These are phyloP conservation scores for Phoxinus dragarum DNA, from an alignment of 2,797 vertebrate species.

Conservation along the genomic window DNA sequence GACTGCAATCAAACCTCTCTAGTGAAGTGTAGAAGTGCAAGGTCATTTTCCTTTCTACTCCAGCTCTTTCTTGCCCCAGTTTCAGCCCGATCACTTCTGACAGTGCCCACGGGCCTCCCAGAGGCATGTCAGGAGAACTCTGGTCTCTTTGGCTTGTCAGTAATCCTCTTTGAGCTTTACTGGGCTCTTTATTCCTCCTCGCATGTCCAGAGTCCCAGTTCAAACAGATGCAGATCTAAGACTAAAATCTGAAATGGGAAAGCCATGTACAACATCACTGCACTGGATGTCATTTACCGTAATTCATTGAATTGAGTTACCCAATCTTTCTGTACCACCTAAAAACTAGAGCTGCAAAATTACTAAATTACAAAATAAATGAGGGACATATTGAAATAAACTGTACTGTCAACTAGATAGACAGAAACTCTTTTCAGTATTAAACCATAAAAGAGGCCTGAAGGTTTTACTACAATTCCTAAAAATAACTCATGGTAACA, in stretches of 20 bases:
- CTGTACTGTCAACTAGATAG: neutral
- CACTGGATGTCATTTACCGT: neutral
- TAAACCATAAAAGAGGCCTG: neutral
- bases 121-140: slow-evolving; percentile 54
- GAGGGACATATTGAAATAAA: neutral
- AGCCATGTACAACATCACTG: neutral
- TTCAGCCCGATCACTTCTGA: slow-evolving; percentile 61
- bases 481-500: neutral
- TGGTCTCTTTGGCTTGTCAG: slow-evolving; percentile 56
- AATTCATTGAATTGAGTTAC: slow-evolving; percentile 5
- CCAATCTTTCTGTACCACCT: neutral
- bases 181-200: slow-evolving; percentile 21
- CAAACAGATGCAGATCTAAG: neutral
- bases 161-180: slow-evolving; percentile 60
- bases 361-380: neutral
- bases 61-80: slow-evolving; percentile 56
- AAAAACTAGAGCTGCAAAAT: neutral
- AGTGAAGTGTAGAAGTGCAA: neutral
- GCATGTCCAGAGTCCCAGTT: slow-evolving; percentile 6
- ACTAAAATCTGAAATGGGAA: neutral
- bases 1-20: slow-evolving; percentile 12
- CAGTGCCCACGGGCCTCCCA: slow-evolving; percentile 69
- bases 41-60: slow-evolving; percentile 38
- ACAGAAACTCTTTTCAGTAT: neutral
- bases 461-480: neutral